phyloP scores from a whole-genome alignment of 2,797 vertebrate genomes.

The Pteropus rufus region DNA sequence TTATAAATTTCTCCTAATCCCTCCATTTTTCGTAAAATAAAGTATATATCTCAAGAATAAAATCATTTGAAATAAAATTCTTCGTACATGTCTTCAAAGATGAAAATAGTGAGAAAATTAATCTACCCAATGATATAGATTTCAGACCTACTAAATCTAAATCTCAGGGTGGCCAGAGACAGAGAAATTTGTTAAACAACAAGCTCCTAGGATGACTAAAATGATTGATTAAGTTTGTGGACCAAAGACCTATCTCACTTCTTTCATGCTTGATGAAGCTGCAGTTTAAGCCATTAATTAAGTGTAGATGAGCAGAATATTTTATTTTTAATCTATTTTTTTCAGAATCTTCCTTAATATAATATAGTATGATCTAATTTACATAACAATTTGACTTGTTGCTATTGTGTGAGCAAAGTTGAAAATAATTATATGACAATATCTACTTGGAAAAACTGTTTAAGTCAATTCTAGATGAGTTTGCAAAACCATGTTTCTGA shows the following conservation, averaged over 20 bases:
- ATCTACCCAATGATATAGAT: neutral
- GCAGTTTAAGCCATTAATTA: neutral
- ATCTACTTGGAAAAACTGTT: neutral
- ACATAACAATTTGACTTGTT: neutral
- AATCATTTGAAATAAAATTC: neutral
- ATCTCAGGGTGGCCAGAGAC: neutral
- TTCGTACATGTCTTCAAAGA: neutral
- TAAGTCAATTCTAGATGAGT: neutral
- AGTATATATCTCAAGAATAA: neutral
- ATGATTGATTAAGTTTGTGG: neutral
- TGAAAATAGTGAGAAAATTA: neutral
- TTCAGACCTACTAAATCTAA: neutral
- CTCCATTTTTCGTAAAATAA: neutral
- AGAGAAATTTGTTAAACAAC: neutral
- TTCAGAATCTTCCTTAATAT: neutral
- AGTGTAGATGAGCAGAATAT: neutral
- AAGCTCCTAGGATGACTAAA: accelerated
- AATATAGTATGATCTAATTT: neutral
- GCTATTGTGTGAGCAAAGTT: neutral
- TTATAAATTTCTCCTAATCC: neutral
- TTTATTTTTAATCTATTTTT: neutral
- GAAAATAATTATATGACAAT: neutral
- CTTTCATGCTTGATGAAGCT: neutral
- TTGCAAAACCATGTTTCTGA: neutral
- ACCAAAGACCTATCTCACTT: neutral